These are phyloP conservation scores for Meloidogyne hapla DNA, from an alignment of 1,140 invertebrate species.

Conservation along the genomic window DNA sequence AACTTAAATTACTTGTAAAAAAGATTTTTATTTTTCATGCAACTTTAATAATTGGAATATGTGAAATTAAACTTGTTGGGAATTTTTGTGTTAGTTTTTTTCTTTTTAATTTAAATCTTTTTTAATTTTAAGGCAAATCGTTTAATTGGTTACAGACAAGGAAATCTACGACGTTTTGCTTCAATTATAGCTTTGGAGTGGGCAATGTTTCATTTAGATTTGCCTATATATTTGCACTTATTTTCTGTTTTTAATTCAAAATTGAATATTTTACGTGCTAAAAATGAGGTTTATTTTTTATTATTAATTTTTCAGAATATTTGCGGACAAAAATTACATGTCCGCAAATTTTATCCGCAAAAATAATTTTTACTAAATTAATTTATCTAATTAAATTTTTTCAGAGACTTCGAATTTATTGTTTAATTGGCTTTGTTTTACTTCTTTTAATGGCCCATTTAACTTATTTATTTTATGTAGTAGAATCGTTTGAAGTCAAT, in stretches of 20 bases:
- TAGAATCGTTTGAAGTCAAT: constrained; percentile 43
- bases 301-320: not conserved
- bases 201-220: constrained; percentile 43
- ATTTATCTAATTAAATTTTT: constrained; percentile 1
- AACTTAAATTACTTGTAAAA: not conserved
- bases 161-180: constrained; percentile 36
- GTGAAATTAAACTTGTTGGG: constrained; percentile 11
- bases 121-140: constrained; percentile 33
- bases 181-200: constrained; percentile 44
- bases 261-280: not conserved
- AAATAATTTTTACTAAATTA: not conserved
- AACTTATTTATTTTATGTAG: constrained; percentile 45
- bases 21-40: constrained; percentile 1
- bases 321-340: not conserved
- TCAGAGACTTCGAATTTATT: constrained; percentile 29
- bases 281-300: constrained; percentile 18
- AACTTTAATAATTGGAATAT: constrained; percentile 4
- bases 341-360: no score
- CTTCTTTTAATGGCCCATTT: constrained; percentile 44
- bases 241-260: constrained; percentile 44
- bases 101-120: not conserved
- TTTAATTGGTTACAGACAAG: constrained; percentile 37
- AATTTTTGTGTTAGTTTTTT: constrained; percentile 2
- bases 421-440: constrained; percentile 39
- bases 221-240: constrained; percentile 46